These are phyloP conservation scores for Pherbina coryleti DNA, from an alignment of 2,888 invertebrate species.

Conservation along the genomic window DNA sequence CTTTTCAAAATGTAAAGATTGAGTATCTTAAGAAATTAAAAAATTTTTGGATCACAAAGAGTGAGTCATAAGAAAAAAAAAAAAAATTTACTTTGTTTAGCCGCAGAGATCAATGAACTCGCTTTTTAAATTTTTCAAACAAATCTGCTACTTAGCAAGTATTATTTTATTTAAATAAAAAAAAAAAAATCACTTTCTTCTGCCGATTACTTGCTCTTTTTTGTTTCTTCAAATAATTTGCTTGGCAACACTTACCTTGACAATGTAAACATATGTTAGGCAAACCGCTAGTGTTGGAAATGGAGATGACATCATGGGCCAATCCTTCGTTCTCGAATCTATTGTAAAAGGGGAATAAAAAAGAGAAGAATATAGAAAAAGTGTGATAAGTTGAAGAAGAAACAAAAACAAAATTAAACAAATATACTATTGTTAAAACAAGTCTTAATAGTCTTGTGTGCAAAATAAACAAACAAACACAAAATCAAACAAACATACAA, in stretches of 20 bases:
- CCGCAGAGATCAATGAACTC: too few relatives aligned
- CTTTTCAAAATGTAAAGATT: too few relatives aligned
- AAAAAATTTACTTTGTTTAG: too few relatives aligned
- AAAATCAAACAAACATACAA: not conserved
- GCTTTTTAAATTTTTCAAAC: too few relatives aligned
- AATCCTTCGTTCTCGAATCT: slow-evolving; percentile 91
- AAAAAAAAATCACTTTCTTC: too few relatives aligned
- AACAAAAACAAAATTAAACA: slow-evolving; percentile 16
- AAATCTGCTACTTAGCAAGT: too few relatives aligned
- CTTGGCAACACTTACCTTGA: slow-evolving; percentile 76
- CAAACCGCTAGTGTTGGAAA: slow-evolving; percentile 92
- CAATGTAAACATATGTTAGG: slow-evolving; percentile 88
- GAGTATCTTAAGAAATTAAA: too few relatives aligned
- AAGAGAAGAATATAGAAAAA: not conserved
- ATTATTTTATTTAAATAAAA: too few relatives aligned
- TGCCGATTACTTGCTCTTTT: not conserved
- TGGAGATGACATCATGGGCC: slow-evolving; percentile 94
- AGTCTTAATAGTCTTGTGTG: not conserved
- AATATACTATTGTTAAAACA: slow-evolving; percentile 5
- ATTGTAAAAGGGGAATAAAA: slow-evolving; percentile 51
- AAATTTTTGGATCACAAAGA: too few relatives aligned
- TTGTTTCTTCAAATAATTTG: not conserved
- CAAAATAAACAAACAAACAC: not conserved
- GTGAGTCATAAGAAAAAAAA: too few relatives aligned
- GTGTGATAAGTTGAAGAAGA: slow-evolving; percentile 48